Conservation (phyloP, 2,888 invertebrate species). For the Meta bourneti region DNA sequence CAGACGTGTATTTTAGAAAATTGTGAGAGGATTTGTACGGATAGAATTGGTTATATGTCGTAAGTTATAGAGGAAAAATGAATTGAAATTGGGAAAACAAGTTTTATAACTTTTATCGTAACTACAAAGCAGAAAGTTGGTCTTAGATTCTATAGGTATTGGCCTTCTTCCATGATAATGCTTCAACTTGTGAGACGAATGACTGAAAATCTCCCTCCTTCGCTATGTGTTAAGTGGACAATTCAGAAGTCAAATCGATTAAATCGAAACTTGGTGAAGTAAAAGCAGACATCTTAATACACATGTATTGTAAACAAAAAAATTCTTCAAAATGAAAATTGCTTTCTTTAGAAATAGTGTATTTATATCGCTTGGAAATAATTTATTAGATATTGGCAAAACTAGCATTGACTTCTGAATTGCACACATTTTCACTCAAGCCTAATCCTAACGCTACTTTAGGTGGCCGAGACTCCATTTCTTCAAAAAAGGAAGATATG, state of each 20-base stretch:
- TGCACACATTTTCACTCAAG: slow-evolving; percentile 38
- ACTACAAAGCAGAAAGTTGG: not conserved
- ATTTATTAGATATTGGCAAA: too few relatives aligned
- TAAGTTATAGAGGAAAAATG: not conserved
- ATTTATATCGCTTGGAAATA: too few relatives aligned
- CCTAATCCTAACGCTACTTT: slow-evolving; percentile 59
- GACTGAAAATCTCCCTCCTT: not conserved
- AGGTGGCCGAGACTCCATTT: slow-evolving; percentile 64
- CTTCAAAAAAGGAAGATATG: slow-evolving; percentile 10
- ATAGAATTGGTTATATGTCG: too few relatives aligned
- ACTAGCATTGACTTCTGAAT: not conserved
- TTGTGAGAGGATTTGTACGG: too few relatives aligned
- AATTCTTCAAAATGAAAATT: too few relatives aligned
- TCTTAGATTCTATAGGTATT: not conserved
- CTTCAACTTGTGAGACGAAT: not conserved
- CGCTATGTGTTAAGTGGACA: not conserved
- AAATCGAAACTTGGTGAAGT: not conserved
- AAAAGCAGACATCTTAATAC: not conserved
- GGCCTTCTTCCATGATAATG: not conserved
- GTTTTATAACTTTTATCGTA: not conserved
- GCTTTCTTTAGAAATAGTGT: too few relatives aligned
- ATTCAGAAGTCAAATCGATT: not conserved
- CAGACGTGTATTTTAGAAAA: too few relatives aligned
- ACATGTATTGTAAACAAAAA: too few relatives aligned
- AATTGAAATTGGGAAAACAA: not conserved